phyloP scores from a whole-genome alignment of 2,888 invertebrate species.

The Leptopilina syphax region DNA sequence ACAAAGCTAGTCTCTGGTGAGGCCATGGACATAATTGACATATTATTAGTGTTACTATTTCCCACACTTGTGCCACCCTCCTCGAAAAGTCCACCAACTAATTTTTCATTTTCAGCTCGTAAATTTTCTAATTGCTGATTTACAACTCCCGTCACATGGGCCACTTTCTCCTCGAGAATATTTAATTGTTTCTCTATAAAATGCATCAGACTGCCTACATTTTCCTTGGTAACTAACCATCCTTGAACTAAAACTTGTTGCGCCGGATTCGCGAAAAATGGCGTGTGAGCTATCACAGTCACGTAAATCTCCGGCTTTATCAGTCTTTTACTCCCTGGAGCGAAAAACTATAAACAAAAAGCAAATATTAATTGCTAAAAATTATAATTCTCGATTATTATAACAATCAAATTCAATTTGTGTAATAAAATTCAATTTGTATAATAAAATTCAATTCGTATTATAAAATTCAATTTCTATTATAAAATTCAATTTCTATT shows the following conservation, averaged over 20 bases:
- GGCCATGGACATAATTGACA: constrained; percentile 79
- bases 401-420: no score
- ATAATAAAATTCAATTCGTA: no score
- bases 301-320: constrained; percentile 85
- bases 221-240: constrained; percentile 80
- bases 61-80: constrained; percentile 73
- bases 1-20: constrained; percentile 85
- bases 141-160: constrained; percentile 79
- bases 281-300: constrained; percentile 87
- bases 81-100: constrained; percentile 79
- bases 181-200: constrained; percentile 80
- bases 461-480: no score
- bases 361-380: background rate
- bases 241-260: constrained; percentile 87
- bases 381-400: no score
- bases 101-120: constrained; percentile 78
- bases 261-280: constrained; percentile 84
- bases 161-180: constrained; percentile 81
- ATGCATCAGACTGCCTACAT: constrained; percentile 80
- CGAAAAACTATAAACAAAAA: constrained; percentile 78
- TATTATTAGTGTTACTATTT: constrained; percentile 70
- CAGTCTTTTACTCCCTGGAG: constrained; percentile 82
- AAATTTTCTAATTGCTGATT: constrained; percentile 79
- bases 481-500: no score
- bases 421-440: no score